phyloP scores from a whole-genome alignment of 2,888 invertebrate genomes.

The Monopis laevigella region DNA sequence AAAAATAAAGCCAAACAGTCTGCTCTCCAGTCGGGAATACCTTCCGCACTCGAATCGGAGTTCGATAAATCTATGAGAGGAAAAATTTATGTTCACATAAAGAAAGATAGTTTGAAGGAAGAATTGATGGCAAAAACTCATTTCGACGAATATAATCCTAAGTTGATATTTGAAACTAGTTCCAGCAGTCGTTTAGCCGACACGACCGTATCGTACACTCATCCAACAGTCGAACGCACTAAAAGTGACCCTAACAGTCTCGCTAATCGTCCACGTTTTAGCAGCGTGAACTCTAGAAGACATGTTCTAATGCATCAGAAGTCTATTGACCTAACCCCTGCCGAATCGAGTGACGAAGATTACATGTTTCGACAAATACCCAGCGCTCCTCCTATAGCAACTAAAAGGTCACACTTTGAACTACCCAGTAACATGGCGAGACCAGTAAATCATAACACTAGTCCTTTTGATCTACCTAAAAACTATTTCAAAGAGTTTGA shows the following conservation, averaged over 20 bases:
- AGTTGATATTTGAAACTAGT: conserved; percentile 63
- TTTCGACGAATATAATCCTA: conserved; percentile 78
- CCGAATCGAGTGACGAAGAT: conserved; percentile 86
- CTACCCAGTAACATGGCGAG: conserved; percentile 58
- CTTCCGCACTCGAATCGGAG: conserved; percentile 68
- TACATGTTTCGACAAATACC: conserved; percentile 80
- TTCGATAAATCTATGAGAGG: conserved; percentile 67
- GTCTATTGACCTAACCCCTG: conserved; percentile 84
- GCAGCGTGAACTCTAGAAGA: conserved; percentile 77
- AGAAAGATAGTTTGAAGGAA: conserved; percentile 68
- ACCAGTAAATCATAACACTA: conserved; percentile 66
- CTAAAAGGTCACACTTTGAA: conserved; percentile 76
- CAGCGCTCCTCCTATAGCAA: conserved; percentile 76
- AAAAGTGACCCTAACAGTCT: conserved; percentile 87
- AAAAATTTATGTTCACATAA: conserved; percentile 47
- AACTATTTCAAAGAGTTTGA: conserved; percentile 77
- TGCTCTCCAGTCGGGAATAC: conserved; percentile 45
- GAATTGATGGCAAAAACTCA: conserved; percentile 73
- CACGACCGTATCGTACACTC: conserved; percentile 66
- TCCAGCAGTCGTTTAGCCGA: conserved; percentile 62
- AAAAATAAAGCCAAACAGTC: conserved; percentile 63
- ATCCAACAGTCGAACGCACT: conserved; percentile 82
- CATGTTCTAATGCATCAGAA: conserved; percentile 87
- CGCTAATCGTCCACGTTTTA: conserved; percentile 76
- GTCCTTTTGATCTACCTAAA: conserved; percentile 76